Evolutionary conservation across 2,797 vertebrate species (phyloP).

Genomic region (Sardinella longiceps): DNA sequence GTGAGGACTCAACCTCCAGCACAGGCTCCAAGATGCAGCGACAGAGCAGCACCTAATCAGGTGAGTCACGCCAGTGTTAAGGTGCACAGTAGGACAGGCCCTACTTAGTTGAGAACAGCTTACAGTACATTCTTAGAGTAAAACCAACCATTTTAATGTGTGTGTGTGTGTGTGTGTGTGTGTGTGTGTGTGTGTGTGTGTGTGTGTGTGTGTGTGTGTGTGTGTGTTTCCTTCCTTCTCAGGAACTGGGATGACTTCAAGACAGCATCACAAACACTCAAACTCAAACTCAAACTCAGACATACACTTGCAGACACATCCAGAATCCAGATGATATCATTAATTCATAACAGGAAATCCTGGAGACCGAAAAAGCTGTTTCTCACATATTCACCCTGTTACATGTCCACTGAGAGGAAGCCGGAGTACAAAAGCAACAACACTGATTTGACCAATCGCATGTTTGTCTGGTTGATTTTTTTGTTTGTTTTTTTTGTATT

Average conservation of each 20-base stretch:
- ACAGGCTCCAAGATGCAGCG: slow-evolving; percentile 73
- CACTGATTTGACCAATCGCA: slow-evolving; percentile 40
- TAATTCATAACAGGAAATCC: slow-evolving; percentile 1
- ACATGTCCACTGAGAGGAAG: slow-evolving; percentile 32
- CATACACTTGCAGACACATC: neutral
- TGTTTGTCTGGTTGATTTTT: slow-evolving; percentile 23
- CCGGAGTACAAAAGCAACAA: slow-evolving; percentile 36
- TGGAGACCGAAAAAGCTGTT: slow-evolving; percentile 20
- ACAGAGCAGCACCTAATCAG: slow-evolving; percentile 68
- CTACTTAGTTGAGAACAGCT: neutral
- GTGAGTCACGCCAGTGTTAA: slow-evolving; percentile 60
- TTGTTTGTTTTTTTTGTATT: slow-evolving; percentile 7
- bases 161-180: neutral
- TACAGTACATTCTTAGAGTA: neutral
- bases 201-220: neutral
- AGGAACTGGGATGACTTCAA: neutral
- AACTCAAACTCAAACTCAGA: neutral
- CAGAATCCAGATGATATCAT: neutral
- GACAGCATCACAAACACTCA: neutral
- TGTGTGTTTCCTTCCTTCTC: neutral
- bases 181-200: neutral
- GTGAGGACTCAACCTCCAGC: slow-evolving; percentile 62
- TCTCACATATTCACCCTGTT: slow-evolving; percentile 38
- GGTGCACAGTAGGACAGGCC: neutral
- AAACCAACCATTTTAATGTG: neutral